Conservation (phyloP, 2,113 vertebrate species). For the Lathamus discolor region DNA sequence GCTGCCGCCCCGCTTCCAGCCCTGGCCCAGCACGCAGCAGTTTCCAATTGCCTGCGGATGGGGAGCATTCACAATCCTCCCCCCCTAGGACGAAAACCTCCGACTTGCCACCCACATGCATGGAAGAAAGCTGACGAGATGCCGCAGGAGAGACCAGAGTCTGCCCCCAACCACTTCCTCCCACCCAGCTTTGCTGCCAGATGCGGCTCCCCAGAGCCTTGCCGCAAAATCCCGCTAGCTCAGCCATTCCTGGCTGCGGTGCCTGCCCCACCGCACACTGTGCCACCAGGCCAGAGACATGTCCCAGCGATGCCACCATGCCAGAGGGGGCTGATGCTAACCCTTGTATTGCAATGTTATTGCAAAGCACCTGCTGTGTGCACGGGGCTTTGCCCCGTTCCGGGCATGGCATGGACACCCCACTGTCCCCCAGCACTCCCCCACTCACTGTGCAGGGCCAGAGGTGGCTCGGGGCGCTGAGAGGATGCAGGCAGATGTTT, state of each 20-base stretch:
- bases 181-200: not conserved
- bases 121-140: not conserved
- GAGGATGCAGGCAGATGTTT: not conserved
- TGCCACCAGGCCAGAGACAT: not conserved
- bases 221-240: not conserved
- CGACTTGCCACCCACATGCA: not conserved
- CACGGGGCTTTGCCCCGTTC: accelerated
- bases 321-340: not conserved
- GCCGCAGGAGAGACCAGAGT: not conserved
- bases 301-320: accelerated
- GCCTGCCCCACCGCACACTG: accelerated
- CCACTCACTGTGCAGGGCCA: not conserved
- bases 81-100: not conserved
- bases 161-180: slow-evolving; percentile 4
- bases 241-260: accelerated
- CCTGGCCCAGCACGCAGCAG: not conserved
- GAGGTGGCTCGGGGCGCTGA: accelerated
- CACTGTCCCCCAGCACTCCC: not conserved
- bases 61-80: not conserved
- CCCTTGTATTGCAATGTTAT: not conserved
- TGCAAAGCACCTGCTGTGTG: accelerated
- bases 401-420: not conserved
- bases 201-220: not conserved
- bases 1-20: not conserved
- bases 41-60: not conserved